Evolutionary conservation across 2,113 vertebrate genomes (phyloP).

Genomic region (Sylvilagus bachmani): DNA sequence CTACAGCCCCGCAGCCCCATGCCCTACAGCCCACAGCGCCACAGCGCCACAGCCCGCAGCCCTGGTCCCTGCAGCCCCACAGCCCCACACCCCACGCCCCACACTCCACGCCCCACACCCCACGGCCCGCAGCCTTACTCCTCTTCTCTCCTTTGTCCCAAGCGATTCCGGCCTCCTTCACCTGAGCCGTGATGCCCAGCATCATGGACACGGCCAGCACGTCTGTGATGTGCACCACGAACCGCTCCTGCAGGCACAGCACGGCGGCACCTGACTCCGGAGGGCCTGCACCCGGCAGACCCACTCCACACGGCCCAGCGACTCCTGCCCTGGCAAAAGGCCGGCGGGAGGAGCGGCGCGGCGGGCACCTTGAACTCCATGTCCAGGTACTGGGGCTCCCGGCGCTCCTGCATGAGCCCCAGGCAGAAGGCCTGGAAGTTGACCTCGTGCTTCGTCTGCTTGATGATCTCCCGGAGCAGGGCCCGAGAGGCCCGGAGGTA

Average conservation of each 20-base stretch:
- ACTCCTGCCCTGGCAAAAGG: not conserved
- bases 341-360: not conserved
- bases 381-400: constrained; percentile 94
- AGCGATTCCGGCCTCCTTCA: constrained; percentile 97
- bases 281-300: not conserved
- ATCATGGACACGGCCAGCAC: constrained; percentile 99
- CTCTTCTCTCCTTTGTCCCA: constrained; percentile 99
- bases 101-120: no score
- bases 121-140: constrained; percentile 87
- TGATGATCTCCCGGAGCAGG: constrained; percentile 97
- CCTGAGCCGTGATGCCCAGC: constrained; percentile 98
- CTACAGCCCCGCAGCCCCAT: no score
- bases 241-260: constrained; percentile 91
- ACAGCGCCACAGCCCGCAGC: no score
- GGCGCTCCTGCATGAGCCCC: constrained; percentile 98
- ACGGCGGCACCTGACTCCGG: rapidly evolving
- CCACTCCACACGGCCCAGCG: no score
- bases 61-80: no score
- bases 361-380: constrained; percentile 97
- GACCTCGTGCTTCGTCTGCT: constrained; percentile 99
- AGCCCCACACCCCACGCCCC: no score
- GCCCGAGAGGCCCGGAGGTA: constrained; percentile 96
- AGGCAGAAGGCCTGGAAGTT: constrained; percentile 99
- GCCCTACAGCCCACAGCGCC: no score
- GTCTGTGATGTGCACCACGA: constrained; percentile 98